Evolutionary conservation across 1,140 invertebrate genomes (phyloP).

Genomic region (Trichonephila clavata): DNA sequence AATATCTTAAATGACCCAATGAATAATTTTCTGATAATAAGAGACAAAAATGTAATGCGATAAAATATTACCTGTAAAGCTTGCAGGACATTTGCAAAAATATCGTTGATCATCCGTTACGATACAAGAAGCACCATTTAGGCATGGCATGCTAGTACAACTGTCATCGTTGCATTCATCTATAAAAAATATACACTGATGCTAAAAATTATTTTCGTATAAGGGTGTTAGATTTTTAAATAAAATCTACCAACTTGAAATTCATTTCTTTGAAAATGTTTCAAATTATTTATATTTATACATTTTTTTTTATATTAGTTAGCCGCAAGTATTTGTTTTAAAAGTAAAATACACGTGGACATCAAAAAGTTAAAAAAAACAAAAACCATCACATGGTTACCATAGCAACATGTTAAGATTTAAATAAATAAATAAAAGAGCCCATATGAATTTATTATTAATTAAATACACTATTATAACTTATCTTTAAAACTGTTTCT

Average conservation of each 20-base stretch:
- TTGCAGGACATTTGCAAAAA: slow-evolving; percentile 83
- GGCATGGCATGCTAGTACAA: slow-evolving; percentile 85
- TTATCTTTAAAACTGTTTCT: too few relatives aligned
- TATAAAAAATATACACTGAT: not conserved
- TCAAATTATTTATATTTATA: too few relatives aligned
- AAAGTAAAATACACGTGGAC: too few relatives aligned
- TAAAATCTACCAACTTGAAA: not conserved
- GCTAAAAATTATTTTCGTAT: not conserved
- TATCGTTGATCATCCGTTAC: slow-evolving; percentile 82
- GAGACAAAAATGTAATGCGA: not conserved
- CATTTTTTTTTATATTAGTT: too few relatives aligned
- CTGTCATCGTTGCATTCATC: slow-evolving; percentile 80
- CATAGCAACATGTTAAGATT: too few relatives aligned
- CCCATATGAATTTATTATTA: too few relatives aligned
- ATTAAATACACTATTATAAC: too few relatives aligned
- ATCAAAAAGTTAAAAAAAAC: not conserved
- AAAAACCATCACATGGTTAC: not conserved
- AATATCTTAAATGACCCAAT: too few relatives aligned
- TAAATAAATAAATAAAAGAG: too few relatives aligned
- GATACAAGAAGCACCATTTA: slow-evolving; percentile 90
- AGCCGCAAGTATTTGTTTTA: too few relatives aligned
- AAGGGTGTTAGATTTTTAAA: not conserved
- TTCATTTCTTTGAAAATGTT: not conserved
- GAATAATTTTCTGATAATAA: too few relatives aligned
- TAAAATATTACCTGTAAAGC: slow-evolving; percentile 81